phyloP scores from a whole-genome alignment of 2,797 vertebrate species.

The Paramormyrops hopkinsi region DNA sequence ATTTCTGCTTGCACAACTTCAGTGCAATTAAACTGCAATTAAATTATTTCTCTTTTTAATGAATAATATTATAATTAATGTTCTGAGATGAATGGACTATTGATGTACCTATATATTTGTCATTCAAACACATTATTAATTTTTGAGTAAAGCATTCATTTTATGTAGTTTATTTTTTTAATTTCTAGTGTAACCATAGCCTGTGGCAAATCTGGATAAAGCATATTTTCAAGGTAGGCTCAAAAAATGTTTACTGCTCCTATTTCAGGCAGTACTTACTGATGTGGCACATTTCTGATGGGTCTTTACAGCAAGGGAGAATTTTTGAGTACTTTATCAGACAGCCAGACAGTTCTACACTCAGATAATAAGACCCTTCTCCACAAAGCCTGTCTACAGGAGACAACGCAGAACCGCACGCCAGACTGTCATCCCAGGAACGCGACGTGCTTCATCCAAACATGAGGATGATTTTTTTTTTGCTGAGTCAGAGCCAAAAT shows the following conservation, averaged over 20 bases:
- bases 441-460: not conserved
- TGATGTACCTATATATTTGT: not conserved
- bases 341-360: slow-evolving; percentile 10
- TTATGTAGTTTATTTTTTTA: not conserved
- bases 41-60: not conserved
- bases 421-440: not conserved
- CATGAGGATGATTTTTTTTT: not conserved
- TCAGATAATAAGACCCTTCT: slow-evolving; percentile 5
- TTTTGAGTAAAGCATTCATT: not conserved
- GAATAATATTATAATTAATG: not conserved
- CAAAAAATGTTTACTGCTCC: not conserved
- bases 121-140: not conserved
- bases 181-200: not conserved
- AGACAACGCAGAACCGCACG: not conserved
- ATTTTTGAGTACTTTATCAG: slow-evolving; percentile 10
- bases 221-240: not conserved
- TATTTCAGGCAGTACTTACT: not conserved
- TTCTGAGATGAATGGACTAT: not conserved
- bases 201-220: not conserved
- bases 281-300: not conserved
- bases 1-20: not conserved
- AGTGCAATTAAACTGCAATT: not conserved
- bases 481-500: not conserved
- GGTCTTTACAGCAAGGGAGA: not conserved
- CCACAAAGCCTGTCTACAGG: not conserved